A percentile compares a stretch with the other conserved stretches of the same genome.
phyloP scores from a whole-genome alignment of 2,797 vertebrate genomes.

The Silurus aristotelis region DNA sequence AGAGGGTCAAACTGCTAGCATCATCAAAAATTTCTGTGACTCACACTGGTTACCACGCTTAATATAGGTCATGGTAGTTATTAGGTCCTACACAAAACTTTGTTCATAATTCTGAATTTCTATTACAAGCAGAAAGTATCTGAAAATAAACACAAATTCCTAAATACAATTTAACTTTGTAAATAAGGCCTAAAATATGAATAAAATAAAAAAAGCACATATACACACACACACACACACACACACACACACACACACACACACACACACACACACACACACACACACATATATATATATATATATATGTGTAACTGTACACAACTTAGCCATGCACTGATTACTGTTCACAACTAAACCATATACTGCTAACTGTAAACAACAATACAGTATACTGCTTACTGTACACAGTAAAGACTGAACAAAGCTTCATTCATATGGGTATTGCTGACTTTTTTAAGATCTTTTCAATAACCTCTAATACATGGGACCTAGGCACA shows the following conservation, averaged over 20 bases:
- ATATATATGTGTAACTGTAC: too few species aligned
- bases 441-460: not conserved
- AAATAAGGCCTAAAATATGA: not conserved
- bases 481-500: not conserved
- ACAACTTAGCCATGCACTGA: not conserved
- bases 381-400: too few species aligned
- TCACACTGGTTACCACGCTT: conserved; percentile 17
- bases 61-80: not conserved
- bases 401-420: not conserved
- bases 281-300: too few species aligned
- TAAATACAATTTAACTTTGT: not conserved
- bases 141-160: not conserved
- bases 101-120: not conserved
- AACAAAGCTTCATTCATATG: not conserved
- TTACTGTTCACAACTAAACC: not conserved
- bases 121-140: not conserved
- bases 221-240: too few species aligned
- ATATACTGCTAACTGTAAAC: too few species aligned
- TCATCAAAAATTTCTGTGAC: conserved; percentile 45
- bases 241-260: too few species aligned
- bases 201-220: not conserved
- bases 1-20: conserved; percentile 35
- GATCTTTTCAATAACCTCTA: not conserved
- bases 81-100: not conserved
- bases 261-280: too few species aligned